These are phyloP conservation scores for Sebastiscus albofasciatus DNA, from an alignment of 2,797 vertebrate species.

Conservation along the genomic window DNA sequence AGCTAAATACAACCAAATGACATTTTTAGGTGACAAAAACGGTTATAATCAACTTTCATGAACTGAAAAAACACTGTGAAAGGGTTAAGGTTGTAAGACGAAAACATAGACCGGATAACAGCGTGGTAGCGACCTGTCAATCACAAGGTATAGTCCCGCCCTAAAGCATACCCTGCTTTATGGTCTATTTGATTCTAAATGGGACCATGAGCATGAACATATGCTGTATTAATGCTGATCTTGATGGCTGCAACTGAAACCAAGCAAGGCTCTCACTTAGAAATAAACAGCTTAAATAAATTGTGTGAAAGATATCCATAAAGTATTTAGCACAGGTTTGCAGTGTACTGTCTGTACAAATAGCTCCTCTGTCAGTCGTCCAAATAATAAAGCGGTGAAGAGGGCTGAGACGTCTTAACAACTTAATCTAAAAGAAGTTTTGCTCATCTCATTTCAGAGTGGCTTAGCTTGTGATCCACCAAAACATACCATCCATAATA, in stretches of 20 bases:
- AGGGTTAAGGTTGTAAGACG: no score
- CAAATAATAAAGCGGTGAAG: constrained; percentile 4
- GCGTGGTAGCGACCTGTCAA: no score
- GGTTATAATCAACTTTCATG: no score
- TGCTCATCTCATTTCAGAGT: constrained; percentile 26
- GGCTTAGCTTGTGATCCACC: constrained; percentile 45
- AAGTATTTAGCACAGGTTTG: neutral
- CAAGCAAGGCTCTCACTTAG: neutral
- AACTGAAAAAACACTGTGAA: no score
- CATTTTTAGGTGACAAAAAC: no score
- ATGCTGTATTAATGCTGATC: no score
- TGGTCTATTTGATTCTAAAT: no score
- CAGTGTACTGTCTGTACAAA: neutral
- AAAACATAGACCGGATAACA: no score
- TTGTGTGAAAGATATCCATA: neutral
- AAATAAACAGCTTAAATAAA: neutral
- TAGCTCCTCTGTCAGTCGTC: neutral
- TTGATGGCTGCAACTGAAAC: neutral
- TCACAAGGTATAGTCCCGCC: no score
- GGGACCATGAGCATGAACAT: no score
- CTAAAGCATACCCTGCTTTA: no score
- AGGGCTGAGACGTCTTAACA: neutral
- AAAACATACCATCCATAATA: constrained; percentile 59
- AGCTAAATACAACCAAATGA: no score
- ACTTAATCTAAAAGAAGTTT: constrained; percentile 31